Conservation (phyloP, 2,113 vertebrate genomes). For the Lophius piscatorius region DNA sequence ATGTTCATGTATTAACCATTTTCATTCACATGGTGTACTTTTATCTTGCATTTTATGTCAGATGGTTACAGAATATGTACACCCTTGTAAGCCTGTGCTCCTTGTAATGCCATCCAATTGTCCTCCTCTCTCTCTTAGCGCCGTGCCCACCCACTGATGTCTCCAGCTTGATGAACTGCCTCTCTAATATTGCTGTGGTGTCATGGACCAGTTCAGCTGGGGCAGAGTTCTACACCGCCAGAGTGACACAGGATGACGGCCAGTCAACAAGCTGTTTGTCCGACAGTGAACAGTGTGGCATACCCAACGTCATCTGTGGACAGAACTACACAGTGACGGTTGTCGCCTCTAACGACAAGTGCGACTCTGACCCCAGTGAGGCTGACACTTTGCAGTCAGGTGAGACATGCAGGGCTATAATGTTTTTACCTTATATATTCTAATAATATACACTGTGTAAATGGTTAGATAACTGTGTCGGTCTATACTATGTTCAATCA, state of each 20-base stretch:
- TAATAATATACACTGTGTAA: too few relatives aligned
- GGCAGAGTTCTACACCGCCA: conserved; percentile 68
- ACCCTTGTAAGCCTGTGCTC: neutral
- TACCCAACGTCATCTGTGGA: conserved; percentile 72
- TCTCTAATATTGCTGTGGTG: conserved; percentile 72
- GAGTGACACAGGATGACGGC: conserved; percentile 40
- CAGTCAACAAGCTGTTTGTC: conserved; percentile 67
- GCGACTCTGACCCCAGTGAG: conserved; percentile 71
- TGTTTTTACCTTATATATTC: neutral
- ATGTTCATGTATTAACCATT: too few relatives aligned
- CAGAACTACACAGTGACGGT: conserved; percentile 70
- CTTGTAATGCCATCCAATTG: neutral
- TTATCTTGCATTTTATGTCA: too few relatives aligned
- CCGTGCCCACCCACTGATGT: conserved; percentile 70
- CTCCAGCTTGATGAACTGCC: conserved; percentile 70
- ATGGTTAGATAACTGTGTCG: neutral
- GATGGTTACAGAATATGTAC: too few relatives aligned
- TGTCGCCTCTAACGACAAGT: conserved; percentile 62
- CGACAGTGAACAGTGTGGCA: conserved; percentile 62
- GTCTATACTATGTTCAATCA: neutral
- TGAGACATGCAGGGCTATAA: conserved; percentile 21
- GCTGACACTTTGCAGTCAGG: conserved; percentile 67
- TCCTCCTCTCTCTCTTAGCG: conserved; percentile 44
- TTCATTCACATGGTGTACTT: too few relatives aligned
- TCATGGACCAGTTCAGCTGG: conserved; percentile 65